These are phyloP conservation scores for Prochilodus magdalenae DNA, from an alignment of 2,113 vertebrate species.

Conservation along the genomic window DNA sequence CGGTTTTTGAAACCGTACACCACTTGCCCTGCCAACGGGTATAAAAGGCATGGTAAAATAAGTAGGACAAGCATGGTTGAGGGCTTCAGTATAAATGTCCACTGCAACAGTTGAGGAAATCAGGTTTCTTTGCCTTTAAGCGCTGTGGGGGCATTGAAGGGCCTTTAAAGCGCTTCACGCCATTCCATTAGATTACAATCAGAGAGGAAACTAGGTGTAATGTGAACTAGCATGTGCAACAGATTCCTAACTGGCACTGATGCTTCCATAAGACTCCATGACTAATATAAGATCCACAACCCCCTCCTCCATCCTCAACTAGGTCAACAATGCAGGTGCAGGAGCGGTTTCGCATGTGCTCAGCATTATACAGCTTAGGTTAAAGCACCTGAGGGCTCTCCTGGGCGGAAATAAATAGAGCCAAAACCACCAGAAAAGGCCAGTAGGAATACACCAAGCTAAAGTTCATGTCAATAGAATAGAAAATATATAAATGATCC, in stretches of 20 bases:
- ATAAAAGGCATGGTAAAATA: neutral
- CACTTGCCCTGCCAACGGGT: neutral
- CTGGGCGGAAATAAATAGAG: neutral
- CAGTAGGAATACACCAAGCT: neutral
- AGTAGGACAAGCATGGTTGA: constrained; percentile 14
- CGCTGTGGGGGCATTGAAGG: neutral
- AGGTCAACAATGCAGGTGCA: neutral
- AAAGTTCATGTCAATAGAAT: neutral
- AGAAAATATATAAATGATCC: too few species aligned
- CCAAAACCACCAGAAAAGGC: neutral
- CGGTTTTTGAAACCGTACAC: neutral
- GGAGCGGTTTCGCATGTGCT: neutral
- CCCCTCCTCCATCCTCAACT: neutral
- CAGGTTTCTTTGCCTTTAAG: constrained; percentile 26
- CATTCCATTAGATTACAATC: neutral
- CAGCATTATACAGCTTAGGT: neutral
- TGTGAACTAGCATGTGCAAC: constrained; percentile 15
- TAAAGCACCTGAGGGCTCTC: neutral
- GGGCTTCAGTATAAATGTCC: constrained; percentile 6
- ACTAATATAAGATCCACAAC: neutral
- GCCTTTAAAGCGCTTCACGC: constrained; percentile 13
- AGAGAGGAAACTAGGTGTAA: neutral
- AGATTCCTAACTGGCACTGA: constrained; percentile 4
- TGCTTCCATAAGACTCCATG: neutral
- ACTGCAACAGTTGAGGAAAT: neutral